These are phyloP conservation scores for Chrysolina oricalcia DNA, from an alignment of 2,888 invertebrate species.

Conservation along the genomic window DNA sequence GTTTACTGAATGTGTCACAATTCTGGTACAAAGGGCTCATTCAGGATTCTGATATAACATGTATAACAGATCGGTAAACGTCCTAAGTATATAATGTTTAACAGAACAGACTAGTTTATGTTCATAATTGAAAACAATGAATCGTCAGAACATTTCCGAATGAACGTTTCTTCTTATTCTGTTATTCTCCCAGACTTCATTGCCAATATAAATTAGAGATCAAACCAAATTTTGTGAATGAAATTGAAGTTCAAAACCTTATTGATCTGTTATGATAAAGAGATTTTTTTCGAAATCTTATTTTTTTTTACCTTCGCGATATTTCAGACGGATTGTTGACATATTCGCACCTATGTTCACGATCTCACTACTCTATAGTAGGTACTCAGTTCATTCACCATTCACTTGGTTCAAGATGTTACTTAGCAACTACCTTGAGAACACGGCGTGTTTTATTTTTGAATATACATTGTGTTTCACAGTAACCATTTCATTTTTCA, in stretches of 20 bases:
- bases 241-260: background rate
- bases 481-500: too few species aligned
- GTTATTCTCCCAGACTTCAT: too few species aligned
- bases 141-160: too few species aligned
- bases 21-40: too few species aligned
- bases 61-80: too few species aligned
- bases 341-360: background rate
- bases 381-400: slow-evolving; percentile 1
- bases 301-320: background rate
- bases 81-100: too few species aligned
- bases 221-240: background rate
- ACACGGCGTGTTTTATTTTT: background rate
- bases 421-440: background rate
- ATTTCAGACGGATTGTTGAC: background rate
- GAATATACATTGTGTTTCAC: background rate
- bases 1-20: too few species aligned
- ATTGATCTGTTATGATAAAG: background rate
- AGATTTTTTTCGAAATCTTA: background rate
- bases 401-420: too few species aligned
- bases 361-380: background rate
- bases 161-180: too few species aligned
- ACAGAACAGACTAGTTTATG: too few species aligned
- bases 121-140: too few species aligned
- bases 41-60: too few species aligned
- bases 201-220: background rate